These are phyloP conservation scores for Pelusios castaneus DNA, from an alignment of 2,113 vertebrate genomes.

Conservation along the genomic window DNA sequence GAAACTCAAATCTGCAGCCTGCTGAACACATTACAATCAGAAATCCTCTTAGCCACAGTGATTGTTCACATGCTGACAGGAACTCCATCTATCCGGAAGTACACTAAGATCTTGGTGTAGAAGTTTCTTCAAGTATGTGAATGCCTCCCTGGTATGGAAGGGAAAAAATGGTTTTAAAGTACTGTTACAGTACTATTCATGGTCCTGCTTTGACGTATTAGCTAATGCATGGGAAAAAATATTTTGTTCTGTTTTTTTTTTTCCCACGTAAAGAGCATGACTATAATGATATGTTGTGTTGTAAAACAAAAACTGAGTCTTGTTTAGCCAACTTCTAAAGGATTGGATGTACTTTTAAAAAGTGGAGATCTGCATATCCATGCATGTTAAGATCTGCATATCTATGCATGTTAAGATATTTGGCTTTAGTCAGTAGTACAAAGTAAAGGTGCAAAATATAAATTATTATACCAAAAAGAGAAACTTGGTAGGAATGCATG, in stretches of 20 bases:
- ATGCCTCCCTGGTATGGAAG: background rate
- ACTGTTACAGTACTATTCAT: background rate
- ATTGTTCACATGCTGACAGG: rapidly evolving
- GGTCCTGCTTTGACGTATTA: background rate
- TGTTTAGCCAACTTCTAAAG: background rate
- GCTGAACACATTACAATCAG: background rate
- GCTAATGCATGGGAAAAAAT: background rate
- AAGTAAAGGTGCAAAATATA: background rate
- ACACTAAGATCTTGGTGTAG: rapidly evolving
- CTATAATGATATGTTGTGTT: background rate
- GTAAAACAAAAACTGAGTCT: background rate
- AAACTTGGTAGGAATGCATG: rapidly evolving
- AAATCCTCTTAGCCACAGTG: background rate
- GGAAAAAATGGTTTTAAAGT: background rate
- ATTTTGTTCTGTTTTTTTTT: background rate
- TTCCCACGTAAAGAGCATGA: background rate
- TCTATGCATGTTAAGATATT: background rate
- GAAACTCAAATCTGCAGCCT: background rate
- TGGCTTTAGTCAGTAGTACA: background rate
- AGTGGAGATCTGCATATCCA: background rate
- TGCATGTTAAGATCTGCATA: background rate
- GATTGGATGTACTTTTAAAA: background rate
- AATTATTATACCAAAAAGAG: rapidly evolving
- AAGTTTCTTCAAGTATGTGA: background rate
- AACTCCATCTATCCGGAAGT: rapidly evolving